Conservation (phyloP, 2,797 vertebrate genomes). For the Lepilemur septentrionalis region DNA sequence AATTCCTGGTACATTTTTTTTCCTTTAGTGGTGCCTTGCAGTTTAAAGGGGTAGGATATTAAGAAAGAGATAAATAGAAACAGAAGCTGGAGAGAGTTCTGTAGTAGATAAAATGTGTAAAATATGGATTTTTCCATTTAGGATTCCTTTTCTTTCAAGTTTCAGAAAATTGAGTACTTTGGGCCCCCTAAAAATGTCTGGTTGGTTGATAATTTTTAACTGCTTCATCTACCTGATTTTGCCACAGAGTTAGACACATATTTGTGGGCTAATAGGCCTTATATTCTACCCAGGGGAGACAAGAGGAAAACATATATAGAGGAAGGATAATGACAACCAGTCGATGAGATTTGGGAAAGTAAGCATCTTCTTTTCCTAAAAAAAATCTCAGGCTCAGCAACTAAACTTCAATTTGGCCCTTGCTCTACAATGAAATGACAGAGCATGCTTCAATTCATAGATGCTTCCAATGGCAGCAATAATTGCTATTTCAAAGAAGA, state of each 20-base stretch:
- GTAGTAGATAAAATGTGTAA: background rate
- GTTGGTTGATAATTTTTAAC: background rate
- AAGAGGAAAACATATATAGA: background rate
- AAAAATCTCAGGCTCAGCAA: background rate
- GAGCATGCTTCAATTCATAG: background rate
- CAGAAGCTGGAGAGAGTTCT: background rate
- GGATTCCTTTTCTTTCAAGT: background rate
- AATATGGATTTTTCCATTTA: background rate
- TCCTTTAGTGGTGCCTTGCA: background rate
- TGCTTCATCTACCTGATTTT: background rate
- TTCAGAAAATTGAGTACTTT: background rate
- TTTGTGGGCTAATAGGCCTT: background rate
- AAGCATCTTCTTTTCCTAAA: constrained; percentile 36
- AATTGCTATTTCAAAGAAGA: constrained; percentile 30
- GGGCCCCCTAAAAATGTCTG: background rate
- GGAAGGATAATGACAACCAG: background rate
- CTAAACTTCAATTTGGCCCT: background rate
- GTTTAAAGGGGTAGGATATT: background rate
- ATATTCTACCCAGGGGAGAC: background rate
- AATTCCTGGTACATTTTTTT: background rate
- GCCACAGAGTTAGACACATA: background rate
- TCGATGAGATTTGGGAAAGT: background rate
- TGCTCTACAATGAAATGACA: background rate
- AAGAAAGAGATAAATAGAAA: background rate
- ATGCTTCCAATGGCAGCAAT: background rate